Percentiles rank a stretch among this genome's conserved stretches.
phyloP scores from a whole-genome alignment of 1,140 invertebrate species.

The silkworm (Bombyx mori) region ASM3026992v2 NC_085113.1:7549001-7549500 shows the following conservation, averaged over 20 bases:
- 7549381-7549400: slow-evolving; percentile 56
- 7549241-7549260: too few species aligned
- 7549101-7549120: slow-evolving; percentile 53
- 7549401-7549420: slow-evolving; percentile 13
- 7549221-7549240: too few species aligned
- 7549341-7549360: slow-evolving; percentile 53
- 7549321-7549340: slow-evolving; percentile 50
- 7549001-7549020: slow-evolving; percentile 39
- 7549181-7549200: too few species aligned
- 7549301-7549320: slow-evolving; percentile 62
- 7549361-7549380: slow-evolving; percentile 47
- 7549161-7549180: slow-evolving; percentile 4
- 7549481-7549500: too few species aligned
- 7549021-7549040: slow-evolving; percentile 31
- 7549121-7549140: slow-evolving; percentile 31
- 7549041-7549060: slow-evolving; percentile 28
- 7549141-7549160: slow-evolving; percentile 42
- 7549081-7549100: slow-evolving; percentile 54
- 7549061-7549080: slow-evolving; percentile 44
- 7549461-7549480: too few species aligned
- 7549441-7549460: too few species aligned
- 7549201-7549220: too few species aligned
- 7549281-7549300: slow-evolving; percentile 61
- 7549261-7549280: slow-evolving; percentile 56
- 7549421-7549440: too few species aligned